These are phyloP conservation scores for Accipiter cooperii DNA, from an alignment of 2,113 vertebrate species.

Conservation along the genomic window DNA sequence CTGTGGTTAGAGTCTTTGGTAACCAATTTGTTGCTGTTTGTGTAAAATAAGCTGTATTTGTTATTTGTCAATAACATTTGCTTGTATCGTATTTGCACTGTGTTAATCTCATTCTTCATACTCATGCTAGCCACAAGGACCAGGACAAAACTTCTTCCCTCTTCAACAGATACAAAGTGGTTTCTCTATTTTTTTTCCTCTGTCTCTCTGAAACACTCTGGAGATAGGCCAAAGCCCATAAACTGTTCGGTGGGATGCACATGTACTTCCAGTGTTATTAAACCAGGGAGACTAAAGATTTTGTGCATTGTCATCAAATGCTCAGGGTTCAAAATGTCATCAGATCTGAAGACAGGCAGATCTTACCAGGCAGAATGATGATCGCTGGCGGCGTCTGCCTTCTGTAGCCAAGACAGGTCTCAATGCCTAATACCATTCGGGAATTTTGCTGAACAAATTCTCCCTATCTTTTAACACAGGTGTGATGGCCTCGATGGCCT, in stretches of 20 bases:
- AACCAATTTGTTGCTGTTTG: background rate
- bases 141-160: background rate
- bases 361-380: background rate
- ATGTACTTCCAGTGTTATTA: background rate
- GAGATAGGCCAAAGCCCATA: background rate
- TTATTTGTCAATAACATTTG: background rate
- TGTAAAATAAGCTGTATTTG: background rate
- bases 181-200: background rate
- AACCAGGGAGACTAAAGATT: background rate
- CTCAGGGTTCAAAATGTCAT: background rate
- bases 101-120: background rate
- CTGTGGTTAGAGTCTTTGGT: background rate
- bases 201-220: background rate
- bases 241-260: background rate
- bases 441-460: background rate
- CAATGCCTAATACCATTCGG: background rate
- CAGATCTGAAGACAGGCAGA: background rate
- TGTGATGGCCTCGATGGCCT: background rate
- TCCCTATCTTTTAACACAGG: background rate
- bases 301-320: background rate
- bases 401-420: background rate
- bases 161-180: background rate
- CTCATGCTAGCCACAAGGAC: background rate
- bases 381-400: background rate
- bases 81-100: background rate